These are phyloP conservation scores for Sebastes glaucus DNA, from an alignment of 2,797 vertebrate genomes.

Conservation along the genomic window DNA sequence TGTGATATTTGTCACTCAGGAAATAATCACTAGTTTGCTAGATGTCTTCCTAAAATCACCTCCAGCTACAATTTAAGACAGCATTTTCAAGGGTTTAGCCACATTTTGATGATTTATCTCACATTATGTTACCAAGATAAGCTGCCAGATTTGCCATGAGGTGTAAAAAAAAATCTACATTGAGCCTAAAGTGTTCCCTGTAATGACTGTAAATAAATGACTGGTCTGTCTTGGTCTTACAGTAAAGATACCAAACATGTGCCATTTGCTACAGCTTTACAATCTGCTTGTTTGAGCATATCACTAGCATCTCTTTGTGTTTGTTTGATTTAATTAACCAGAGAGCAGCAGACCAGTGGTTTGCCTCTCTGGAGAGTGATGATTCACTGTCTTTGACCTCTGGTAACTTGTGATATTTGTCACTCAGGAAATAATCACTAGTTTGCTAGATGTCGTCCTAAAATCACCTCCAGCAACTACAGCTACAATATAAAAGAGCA, in stretches of 20 bases:
- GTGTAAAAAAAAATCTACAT: not conserved
- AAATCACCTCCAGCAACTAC: not conserved
- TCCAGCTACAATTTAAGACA: not conserved
- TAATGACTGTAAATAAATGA: not conserved
- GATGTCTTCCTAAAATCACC: not conserved
- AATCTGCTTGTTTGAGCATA: not conserved
- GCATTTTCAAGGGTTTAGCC: not conserved
- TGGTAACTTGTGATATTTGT: constrained; percentile 22
- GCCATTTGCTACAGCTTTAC: not conserved
- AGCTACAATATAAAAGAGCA: not conserved
- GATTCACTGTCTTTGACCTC: constrained; percentile 40
- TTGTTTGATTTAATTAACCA: not conserved
- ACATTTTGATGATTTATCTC: not conserved
- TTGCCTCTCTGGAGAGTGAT: not conserved
- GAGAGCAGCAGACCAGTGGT: not conserved
- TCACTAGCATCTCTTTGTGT: not conserved
- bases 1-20: constrained; percentile 12
- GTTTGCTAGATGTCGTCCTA: rapidly evolving
- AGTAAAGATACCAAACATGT: not conserved
- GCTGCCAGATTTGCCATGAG: not conserved
- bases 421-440: not conserved
- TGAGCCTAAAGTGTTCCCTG: not conserved
- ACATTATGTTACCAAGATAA: not conserved
- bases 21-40: not conserved
- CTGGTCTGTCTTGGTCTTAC: not conserved